These are phyloP conservation scores for Rhyzopertha dominica DNA, from an alignment of 1,140 invertebrate genomes.

Conservation along the genomic window DNA sequence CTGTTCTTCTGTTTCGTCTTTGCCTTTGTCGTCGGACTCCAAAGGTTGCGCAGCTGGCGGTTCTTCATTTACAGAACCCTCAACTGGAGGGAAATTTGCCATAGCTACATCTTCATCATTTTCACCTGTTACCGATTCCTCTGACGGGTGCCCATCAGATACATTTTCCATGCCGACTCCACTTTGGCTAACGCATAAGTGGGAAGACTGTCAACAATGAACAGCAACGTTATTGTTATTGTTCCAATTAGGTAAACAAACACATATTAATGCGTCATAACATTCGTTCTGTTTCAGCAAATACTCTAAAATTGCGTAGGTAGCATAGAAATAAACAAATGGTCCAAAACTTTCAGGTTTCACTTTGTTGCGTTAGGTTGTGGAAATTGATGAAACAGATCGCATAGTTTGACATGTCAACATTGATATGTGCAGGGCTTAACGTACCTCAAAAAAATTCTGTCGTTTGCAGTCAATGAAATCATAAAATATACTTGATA, in stretches of 20 bases:
- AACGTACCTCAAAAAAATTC: neutral
- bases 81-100: conserved; percentile 36
- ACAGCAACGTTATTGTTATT: conserved; percentile 9
- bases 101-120: conserved; percentile 33
- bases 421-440: conserved; percentile 9
- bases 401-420: conserved; percentile 14
- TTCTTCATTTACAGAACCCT: conserved; percentile 20
- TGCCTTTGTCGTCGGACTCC: neutral
- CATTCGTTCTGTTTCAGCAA: too few relatives aligned
- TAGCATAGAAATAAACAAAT: conserved; percentile 1
- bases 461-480: conserved; percentile 6
- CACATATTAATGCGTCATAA: conserved; percentile 9
- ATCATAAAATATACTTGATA: conserved; percentile 12
- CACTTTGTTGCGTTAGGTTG: conserved; percentile 6
- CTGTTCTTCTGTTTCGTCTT: conserved; percentile 13
- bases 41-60: neutral
- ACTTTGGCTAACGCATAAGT: conserved; percentile 7
- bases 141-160: conserved; percentile 25
- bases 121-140: conserved; percentile 15
- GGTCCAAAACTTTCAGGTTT: neutral
- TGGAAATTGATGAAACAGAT: conserved; percentile 3
- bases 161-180: conserved; percentile 45
- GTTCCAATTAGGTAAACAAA: conserved; percentile 2
- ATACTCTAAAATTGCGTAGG: too few relatives aligned
- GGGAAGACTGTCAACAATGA: neutral